These are phyloP conservation scores for Vollenhovia emeryi DNA, from an alignment of 1,140 invertebrate species.

Conservation along the genomic window DNA sequence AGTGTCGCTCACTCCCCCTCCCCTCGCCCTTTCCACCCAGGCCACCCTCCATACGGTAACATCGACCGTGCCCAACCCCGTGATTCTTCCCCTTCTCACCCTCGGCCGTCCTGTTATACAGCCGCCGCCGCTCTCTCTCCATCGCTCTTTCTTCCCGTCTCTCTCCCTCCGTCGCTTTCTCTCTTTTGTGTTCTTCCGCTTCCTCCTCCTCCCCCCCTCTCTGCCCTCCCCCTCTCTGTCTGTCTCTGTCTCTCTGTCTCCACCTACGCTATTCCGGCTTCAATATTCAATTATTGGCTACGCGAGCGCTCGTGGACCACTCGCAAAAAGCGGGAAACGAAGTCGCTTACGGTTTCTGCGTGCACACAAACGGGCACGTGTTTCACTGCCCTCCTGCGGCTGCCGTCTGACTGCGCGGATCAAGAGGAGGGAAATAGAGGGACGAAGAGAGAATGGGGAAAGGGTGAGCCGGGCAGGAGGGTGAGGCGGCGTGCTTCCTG, in stretches of 20 bases:
- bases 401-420: neutral
- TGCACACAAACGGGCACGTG: conserved; percentile 54
- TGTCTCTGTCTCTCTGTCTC: conserved; percentile 8
- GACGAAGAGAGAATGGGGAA: neutral
- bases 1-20: conserved; percentile 62
- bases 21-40: conserved; percentile 19
- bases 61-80: conserved; percentile 46
- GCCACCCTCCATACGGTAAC: conserved; percentile 50
- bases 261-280: conserved; percentile 56
- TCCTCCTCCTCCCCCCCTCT: neutral
- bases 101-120: conserved; percentile 5
- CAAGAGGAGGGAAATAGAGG: neutral
- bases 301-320: conserved; percentile 58
- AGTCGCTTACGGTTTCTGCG: conserved; percentile 71
- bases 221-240: conserved; percentile 36
- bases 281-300: conserved; percentile 82
- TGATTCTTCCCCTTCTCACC: conserved; percentile 40
- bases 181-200: conserved; percentile 35
- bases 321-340: conserved; percentile 74
- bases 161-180: conserved; percentile 34
- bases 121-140: conserved; percentile 40
- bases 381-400: conserved; percentile 32
- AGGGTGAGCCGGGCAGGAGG: neutral
- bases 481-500: conserved; percentile 39
- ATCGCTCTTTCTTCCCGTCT: conserved; percentile 60